Evolutionary conservation across 1,140 invertebrate species (phyloP).

Genomic region (Drosophila malerkotliana): DNA sequence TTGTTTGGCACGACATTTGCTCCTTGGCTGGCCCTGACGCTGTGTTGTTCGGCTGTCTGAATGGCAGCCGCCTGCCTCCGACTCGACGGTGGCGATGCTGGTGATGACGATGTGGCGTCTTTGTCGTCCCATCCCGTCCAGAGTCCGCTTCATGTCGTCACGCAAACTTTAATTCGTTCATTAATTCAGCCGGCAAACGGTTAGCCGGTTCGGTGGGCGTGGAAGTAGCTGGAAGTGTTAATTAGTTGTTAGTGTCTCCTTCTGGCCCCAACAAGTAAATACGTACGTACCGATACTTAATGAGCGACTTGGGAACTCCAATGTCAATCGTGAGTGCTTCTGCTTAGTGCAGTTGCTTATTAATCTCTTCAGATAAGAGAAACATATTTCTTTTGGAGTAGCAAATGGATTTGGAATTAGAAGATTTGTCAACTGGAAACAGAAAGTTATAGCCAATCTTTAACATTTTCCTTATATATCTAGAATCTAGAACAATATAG

Average conservation of each 20-base stretch:
- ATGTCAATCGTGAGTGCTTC: slow-evolving; percentile 61
- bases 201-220: slow-evolving; percentile 70
- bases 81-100: slow-evolving; percentile 41
- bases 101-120: slow-evolving; percentile 39
- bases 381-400: not conserved
- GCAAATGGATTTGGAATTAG: slow-evolving; percentile 10
- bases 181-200: slow-evolving; percentile 77
- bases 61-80: slow-evolving; percentile 26
- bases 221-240: slow-evolving; percentile 79
- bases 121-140: not conserved
- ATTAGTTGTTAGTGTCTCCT: slow-evolving; percentile 75
- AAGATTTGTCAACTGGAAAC: slow-evolving; percentile 27
- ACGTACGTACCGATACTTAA: slow-evolving; percentile 33
- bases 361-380: slow-evolving; percentile 50
- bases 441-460: too few relatives aligned
- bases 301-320: slow-evolving; percentile 51
- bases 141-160: slow-evolving; percentile 73
- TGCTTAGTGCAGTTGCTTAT: slow-evolving; percentile 31
- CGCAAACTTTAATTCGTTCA: slow-evolving; percentile 77
- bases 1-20: slow-evolving; percentile 79
- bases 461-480: too few relatives aligned
- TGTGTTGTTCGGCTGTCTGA: slow-evolving; percentile 18
- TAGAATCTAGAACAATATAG: too few relatives aligned
- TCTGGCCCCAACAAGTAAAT: slow-evolving; percentile 6
- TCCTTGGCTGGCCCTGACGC: slow-evolving; percentile 39